phyloP scores from a whole-genome alignment of 1,140 invertebrate species.

The Stenopsyche tienmushanensis region DNA sequence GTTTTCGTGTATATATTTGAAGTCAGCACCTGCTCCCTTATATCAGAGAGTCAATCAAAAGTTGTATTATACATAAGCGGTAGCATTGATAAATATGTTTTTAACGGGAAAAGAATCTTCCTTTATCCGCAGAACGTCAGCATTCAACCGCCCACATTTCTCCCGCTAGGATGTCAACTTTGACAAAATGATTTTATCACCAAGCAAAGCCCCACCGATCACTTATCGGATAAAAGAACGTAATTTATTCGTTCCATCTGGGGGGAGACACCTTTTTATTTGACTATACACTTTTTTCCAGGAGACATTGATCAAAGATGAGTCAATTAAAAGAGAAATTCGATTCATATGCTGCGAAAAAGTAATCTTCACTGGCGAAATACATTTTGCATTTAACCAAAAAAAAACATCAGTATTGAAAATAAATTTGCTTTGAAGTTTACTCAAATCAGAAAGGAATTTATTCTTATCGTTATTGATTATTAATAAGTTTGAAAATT shows the following conservation, averaged over 20 bases:
- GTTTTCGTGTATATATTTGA: too few relatives aligned
- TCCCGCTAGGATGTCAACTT: conserved; percentile 14
- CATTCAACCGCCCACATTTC: not conserved
- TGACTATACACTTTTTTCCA: not conserved
- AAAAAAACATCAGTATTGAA: too few relatives aligned
- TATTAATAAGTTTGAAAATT: not conserved
- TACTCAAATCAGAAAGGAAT: not conserved
- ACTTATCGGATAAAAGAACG: conserved; percentile 18
- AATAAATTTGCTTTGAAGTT: not conserved
- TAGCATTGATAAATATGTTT: conserved; percentile 19
- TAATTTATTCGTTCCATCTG: conserved; percentile 12
- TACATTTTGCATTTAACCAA: not conserved
- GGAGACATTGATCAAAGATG: not conserved
- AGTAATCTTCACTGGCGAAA: not conserved
- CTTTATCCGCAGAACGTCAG: not conserved
- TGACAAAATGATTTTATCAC: conserved; percentile 28
- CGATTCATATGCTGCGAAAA: not conserved
- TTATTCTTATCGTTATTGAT: not conserved
- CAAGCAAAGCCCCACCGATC: conserved; percentile 12
- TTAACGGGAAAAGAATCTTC: conserved; percentile 2
- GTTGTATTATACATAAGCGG: conserved; percentile 4
- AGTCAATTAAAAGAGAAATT: not conserved
- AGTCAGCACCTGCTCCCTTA: not conserved
- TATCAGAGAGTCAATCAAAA: conserved; percentile 19
- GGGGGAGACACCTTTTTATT: not conserved